Evolutionary conservation across 2,888 invertebrate species (phyloP).

Genomic region (Pseudococcus longispinus): DNA sequence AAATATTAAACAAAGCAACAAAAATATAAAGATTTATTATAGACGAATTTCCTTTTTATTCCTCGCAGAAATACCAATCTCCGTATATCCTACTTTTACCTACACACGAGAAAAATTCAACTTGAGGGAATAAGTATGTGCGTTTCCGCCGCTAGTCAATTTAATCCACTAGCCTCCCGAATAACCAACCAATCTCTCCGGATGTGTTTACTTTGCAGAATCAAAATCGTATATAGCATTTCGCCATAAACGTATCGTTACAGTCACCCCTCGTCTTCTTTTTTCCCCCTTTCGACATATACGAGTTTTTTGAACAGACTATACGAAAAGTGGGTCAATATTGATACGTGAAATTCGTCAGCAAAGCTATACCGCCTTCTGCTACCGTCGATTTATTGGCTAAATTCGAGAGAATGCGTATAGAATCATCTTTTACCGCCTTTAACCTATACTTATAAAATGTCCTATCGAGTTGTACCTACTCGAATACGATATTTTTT

Average conservation of each 20-base stretch:
- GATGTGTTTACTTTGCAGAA: not conserved
- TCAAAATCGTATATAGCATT: not conserved
- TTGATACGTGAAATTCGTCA: conserved; percentile 17
- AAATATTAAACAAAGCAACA: conserved; percentile 19
- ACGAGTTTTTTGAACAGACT: not conserved
- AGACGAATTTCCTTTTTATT: not conserved
- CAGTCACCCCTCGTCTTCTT: not conserved
- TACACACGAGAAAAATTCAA: conserved; percentile 10
- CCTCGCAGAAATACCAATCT: conserved; percentile 1
- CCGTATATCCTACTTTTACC: not conserved
- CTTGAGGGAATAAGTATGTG: conserved; percentile 24
- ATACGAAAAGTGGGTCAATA: conserved; percentile 11
- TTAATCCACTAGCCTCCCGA: conserved; percentile 5
- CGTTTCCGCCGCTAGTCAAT: conserved; percentile 2
- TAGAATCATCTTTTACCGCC: not conserved
- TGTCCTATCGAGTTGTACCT: not conserved
- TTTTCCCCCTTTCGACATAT: not conserved
- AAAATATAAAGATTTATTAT: conserved; percentile 31
- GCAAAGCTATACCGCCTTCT: not conserved
- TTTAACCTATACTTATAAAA: not conserved
- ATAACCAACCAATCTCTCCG: not conserved
- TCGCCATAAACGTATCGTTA: conserved; percentile 18
- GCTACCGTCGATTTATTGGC: not conserved
- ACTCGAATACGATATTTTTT: not conserved
- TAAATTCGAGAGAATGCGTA: not conserved